A percentile compares a stretch with the other conserved stretches of the same genome.
Evolutionary conservation across 1,140 invertebrate genomes (phyloP).

Genomic region (Gerris buenoi): DNA sequence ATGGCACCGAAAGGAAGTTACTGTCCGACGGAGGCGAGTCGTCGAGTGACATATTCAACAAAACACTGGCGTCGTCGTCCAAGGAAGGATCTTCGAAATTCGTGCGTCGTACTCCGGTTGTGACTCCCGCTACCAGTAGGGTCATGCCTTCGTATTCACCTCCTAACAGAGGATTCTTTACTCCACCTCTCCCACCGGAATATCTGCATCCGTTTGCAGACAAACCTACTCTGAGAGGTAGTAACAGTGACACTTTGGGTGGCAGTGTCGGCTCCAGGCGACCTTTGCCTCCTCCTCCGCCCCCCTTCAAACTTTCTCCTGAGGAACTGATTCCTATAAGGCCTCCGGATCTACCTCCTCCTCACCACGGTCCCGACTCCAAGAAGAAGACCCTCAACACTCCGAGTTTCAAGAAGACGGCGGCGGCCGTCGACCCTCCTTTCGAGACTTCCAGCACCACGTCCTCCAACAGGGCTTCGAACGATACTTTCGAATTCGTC

Average conservation of each 20-base stretch:
- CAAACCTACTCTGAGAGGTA: slow-evolving; percentile 61
- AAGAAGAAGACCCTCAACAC: slow-evolving; percentile 58
- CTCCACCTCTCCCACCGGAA: slow-evolving; percentile 58
- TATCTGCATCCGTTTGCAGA: slow-evolving; percentile 66
- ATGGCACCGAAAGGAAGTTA: slow-evolving; percentile 15
- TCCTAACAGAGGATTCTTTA: slow-evolving; percentile 56
- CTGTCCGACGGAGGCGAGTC: slow-evolving; percentile 14
- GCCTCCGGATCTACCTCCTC: slow-evolving; percentile 40
- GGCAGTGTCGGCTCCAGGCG: slow-evolving; percentile 15
- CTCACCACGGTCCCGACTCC: slow-evolving; percentile 27
- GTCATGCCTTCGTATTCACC: slow-evolving; percentile 66
- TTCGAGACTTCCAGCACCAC: slow-evolving; percentile 22
- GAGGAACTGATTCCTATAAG: slow-evolving; percentile 62
- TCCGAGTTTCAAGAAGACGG: slow-evolving; percentile 33
- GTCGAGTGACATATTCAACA: slow-evolving; percentile 21
- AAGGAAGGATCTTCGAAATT: slow-evolving; percentile 18
- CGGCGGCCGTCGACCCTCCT: slow-evolving; percentile 20
- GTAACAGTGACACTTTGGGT: slow-evolving; percentile 30
- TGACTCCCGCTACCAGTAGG: slow-evolving; percentile 20
- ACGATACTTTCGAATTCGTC: slow-evolving; percentile 38
- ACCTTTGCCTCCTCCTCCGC: slow-evolving; percentile 46
- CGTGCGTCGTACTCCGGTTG: slow-evolving; percentile 15
- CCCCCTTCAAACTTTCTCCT: slow-evolving; percentile 55
- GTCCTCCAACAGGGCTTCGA: slow-evolving; percentile 24
- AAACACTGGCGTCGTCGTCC: slow-evolving; percentile 18